A percentile compares a stretch with the other conserved stretches of the same genome.
Conservation (phyloP, 2,888 invertebrate genomes). For the Limenitis camilla region DNA sequence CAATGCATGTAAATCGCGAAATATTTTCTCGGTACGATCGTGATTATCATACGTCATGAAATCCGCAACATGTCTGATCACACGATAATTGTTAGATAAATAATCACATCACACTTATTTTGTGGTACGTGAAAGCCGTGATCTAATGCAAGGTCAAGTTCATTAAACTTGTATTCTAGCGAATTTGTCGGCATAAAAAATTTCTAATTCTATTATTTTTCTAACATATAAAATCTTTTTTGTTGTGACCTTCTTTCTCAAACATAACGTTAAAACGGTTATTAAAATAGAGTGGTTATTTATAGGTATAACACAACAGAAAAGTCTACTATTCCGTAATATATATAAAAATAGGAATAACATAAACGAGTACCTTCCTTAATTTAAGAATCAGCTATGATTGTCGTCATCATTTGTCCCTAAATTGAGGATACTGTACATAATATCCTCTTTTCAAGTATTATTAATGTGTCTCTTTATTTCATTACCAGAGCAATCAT, state of each 20-base stretch:
- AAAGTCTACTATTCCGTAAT: no score
- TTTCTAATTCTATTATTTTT: no score
- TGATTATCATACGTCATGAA: constrained; percentile 26
- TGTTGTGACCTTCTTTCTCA: no score
- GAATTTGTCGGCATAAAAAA: background rate
- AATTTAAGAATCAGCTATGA: background rate
- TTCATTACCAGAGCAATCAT: constrained; percentile 4
- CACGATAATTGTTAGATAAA: constrained; percentile 10
- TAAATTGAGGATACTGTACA: background rate
- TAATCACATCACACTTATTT: constrained; percentile 1
- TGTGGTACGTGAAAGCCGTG: background rate
- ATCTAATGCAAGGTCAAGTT: background rate
- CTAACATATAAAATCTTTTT: no score
- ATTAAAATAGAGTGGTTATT: no score
- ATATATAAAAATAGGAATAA: no score
- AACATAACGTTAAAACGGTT: no score
- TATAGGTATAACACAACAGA: no score
- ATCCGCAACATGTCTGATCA: constrained; percentile 17
- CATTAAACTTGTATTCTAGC: background rate
- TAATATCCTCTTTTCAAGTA: constrained; percentile 4
- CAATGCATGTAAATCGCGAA: constrained; percentile 33
- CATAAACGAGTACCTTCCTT: background rate
- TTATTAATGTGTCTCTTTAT: constrained; percentile 6
- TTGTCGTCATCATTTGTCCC: background rate
- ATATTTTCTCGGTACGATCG: constrained; percentile 31